Percentiles rank a stretch among this genome's conserved stretches.
phyloP scores from a whole-genome alignment of 2,113 vertebrate species.

The Dicrurus megarhynchus region DNA sequence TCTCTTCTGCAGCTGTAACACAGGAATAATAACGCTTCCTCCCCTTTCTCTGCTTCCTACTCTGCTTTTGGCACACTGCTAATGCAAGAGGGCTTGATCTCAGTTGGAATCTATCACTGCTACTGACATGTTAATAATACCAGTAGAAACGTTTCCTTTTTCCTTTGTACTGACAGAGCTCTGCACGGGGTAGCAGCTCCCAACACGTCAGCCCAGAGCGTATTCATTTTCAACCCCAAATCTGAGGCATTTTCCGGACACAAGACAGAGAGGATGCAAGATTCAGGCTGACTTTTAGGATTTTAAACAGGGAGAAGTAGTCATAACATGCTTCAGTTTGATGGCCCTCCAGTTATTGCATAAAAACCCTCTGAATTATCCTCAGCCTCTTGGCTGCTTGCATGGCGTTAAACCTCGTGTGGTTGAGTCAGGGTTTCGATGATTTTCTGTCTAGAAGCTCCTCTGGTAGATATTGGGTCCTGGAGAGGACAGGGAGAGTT shows the following conservation, averaged over 20 bases:
- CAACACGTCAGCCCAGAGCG: neutral
- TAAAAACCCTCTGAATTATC: neutral
- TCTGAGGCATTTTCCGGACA: constrained; percentile 33
- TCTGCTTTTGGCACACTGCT: constrained; percentile 48
- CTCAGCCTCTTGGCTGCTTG: constrained; percentile 40
- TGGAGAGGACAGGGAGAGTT: neutral
- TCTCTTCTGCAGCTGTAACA: constrained; percentile 47
- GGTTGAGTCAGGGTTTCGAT: neutral
- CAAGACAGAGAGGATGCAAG: constrained; percentile 44
- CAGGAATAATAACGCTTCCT: constrained; percentile 56
- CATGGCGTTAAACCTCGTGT: neutral
- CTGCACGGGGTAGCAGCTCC: neutral
- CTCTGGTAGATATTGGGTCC: neutral
- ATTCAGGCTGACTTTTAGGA: constrained; percentile 49
- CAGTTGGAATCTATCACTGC: constrained; percentile 66
- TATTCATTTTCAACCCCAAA: constrained; percentile 62
- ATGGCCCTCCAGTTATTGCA: constrained; percentile 41
- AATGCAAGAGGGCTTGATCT: constrained; percentile 51
- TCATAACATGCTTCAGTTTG: constrained; percentile 53
- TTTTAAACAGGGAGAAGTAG: constrained; percentile 39
- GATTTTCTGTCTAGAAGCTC: constrained; percentile 14
- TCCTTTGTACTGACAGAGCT: constrained; percentile 34
- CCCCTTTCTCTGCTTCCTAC: constrained; percentile 50
- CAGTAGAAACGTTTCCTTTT: constrained; percentile 60
- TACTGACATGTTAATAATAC: constrained; percentile 69